A percentile compares a stretch with the other conserved stretches of the same genome.
phyloP scores from a whole-genome alignment of 1,140 invertebrate species.

The Drosophila eugracilis region DNA sequence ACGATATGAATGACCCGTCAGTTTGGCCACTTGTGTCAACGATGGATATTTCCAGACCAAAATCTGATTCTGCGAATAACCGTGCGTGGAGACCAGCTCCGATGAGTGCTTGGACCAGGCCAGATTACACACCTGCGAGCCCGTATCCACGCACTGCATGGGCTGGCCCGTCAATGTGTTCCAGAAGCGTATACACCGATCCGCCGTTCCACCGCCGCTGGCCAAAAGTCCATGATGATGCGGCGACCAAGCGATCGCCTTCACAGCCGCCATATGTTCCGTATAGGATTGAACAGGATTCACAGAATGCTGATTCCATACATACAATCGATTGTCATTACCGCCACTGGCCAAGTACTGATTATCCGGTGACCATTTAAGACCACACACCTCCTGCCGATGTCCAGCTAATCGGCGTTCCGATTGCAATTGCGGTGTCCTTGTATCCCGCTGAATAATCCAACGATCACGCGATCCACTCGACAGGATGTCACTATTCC shows the following conservation, averaged over 20 bases:
- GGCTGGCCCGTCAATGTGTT: constrained; percentile 99
- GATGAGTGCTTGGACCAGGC: constrained; percentile 99
- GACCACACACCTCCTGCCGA: constrained; percentile 98
- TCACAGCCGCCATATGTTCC: constrained; percentile 98
- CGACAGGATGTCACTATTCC: constrained; percentile 98
- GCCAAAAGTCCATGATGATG: constrained; percentile 99
- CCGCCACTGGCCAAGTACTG: constrained; percentile 99
- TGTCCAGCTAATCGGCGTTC: constrained; percentile 95
- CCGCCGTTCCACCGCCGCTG: constrained; percentile 99
- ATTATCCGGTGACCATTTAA: constrained; percentile 99
- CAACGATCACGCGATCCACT: constrained; percentile 97
- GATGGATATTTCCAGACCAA: constrained; percentile 99
- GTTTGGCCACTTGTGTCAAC: constrained; percentile 96
- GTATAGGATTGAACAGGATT: constrained; percentile 98
- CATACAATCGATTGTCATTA: constrained; percentile 99
- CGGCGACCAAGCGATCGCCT: constrained; percentile 99
- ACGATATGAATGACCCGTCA: constrained; percentile 98
- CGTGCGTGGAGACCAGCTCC: constrained; percentile 99
- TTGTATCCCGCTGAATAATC: constrained; percentile 97
- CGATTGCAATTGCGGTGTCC: constrained; percentile 91
- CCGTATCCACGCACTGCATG: constrained; percentile 99
- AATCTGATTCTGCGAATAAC: constrained; percentile 99
- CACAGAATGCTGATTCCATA: constrained; percentile 97
- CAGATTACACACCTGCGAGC: constrained; percentile 99
- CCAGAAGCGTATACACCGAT: constrained; percentile 99